Conservation (phyloP, 2,113 vertebrate species). For the Arvicanthis niloticus region DNA sequence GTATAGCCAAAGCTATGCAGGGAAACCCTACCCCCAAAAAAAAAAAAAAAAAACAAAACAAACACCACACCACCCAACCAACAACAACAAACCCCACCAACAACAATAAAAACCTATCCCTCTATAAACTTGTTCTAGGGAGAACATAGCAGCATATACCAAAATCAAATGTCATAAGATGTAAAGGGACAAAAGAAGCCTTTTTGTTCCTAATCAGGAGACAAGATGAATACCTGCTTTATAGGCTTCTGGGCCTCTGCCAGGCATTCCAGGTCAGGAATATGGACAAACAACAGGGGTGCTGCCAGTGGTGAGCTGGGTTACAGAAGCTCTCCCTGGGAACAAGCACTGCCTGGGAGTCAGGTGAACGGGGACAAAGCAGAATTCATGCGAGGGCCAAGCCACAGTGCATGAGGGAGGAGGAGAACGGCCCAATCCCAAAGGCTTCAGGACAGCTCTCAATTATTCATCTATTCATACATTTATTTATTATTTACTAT, state of each 20-base stretch:
- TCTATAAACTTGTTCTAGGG: neutral
- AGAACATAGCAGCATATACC: constrained; percentile 30
- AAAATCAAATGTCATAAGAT: constrained; percentile 40
- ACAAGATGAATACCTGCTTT: constrained; percentile 71
- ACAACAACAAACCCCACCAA: no score
- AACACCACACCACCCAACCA: no score
- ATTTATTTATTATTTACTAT: constrained; percentile 15
- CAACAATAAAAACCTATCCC: no score
- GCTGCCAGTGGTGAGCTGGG: constrained; percentile 59
- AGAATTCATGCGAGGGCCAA: constrained; percentile 31
- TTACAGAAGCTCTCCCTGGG: constrained; percentile 11
- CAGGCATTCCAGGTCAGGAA: constrained; percentile 66
- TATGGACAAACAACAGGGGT: constrained; percentile 21
- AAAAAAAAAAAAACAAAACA: no score
- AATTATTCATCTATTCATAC: neutral
- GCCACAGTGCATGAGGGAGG: neutral
- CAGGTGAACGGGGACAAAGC: constrained; percentile 68
- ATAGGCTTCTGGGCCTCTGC: constrained; percentile 29
- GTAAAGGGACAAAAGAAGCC: constrained; percentile 66
- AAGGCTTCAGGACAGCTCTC: neutral
- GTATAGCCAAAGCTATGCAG: no score
- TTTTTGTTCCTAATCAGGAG: constrained; percentile 39
- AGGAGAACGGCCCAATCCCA: neutral
- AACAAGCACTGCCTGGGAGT: neutral
- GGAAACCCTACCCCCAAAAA: no score